Conservation (phyloP, 1,140 invertebrate species). For the Drosophila gunungcola region DNA sequence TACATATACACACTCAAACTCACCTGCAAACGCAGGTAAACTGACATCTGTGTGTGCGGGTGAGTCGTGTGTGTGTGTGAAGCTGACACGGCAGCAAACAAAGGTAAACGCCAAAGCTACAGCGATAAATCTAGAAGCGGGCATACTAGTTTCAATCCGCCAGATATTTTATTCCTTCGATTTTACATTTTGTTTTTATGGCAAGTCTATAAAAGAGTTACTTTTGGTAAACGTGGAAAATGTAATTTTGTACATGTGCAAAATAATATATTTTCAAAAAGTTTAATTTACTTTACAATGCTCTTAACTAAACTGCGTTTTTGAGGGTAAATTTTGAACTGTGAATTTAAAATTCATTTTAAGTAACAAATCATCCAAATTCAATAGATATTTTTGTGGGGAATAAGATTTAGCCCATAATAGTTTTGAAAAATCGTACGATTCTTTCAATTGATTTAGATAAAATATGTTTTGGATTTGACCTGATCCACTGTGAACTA, state of each 20-base stretch:
- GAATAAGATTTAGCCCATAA: too few relatives aligned
- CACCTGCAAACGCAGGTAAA: slow-evolving; percentile 37
- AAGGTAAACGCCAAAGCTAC: slow-evolving; percentile 8
- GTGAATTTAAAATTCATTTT: too few relatives aligned
- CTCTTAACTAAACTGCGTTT: too few relatives aligned
- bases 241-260: too few relatives aligned
- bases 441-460: too few relatives aligned
- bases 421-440: too few relatives aligned
- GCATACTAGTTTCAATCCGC: slow-evolving; percentile 10
- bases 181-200: neutral
- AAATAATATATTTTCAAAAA: too few relatives aligned
- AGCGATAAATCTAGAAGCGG: slow-evolving; percentile 35
- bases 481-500: slow-evolving; percentile 14
- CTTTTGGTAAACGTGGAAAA: too few relatives aligned
- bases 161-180: neutral
- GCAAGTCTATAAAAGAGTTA: neutral
- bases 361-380: too few relatives aligned
- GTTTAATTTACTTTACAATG: too few relatives aligned
- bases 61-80: slow-evolving; percentile 13
- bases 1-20: neutral
- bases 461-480: neutral
- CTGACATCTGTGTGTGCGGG: slow-evolving; percentile 18
- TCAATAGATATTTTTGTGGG: too few relatives aligned
- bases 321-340: too few relatives aligned
- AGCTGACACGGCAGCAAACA: slow-evolving; percentile 37